Evolutionary conservation across 2,888 invertebrate genomes (phyloP), one percentile per base, ranked within the genome.

Genomic region (Nemotelus nigrinus): DNA sequence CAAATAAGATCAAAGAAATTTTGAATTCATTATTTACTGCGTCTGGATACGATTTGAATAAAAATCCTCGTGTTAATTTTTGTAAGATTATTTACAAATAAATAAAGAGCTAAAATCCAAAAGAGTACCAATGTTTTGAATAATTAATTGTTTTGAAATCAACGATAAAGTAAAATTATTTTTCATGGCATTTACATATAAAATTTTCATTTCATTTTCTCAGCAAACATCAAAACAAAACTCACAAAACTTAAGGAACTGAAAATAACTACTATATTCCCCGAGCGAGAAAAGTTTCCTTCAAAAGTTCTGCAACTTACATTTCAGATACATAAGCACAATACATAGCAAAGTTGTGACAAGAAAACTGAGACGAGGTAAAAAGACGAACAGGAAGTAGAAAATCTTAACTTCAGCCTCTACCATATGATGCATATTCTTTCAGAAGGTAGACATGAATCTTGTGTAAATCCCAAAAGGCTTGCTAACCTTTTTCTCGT

Each of bases 361-460:
- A 25, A 25, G 25, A 25, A 58, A n/a, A n/a, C 5, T 58, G n/a
- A 10, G 25, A n/a, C n/a, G 7, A 5, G 58, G 25, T 58, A 58
- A 4, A 10, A 58, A 4, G 5, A 10, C 7, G 58, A 6, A 10
- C 8, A 5, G 10, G 25, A 8, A 25, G n/a, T 25, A 58, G n/a
- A 58, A 58, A 58, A 58, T 25, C 58, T n/a, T n/a, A 6, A 5
- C 25, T n/a, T 25, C 25, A 5, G 5, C 25, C 10, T 4, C 4
- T 58, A 2, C 25, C 25, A 58, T 58, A 58, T 58, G 58, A 58
- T 58, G 25, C 58, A 58, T n/a, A 58, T 25, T 58, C n/a, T 58
- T 58, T 5, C 4, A 58, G 25, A 10, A 58, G 7, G 8, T 58
- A 58, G 25, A 58, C 25, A n/a, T 58, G n/a, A 58, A n/a, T 58